A percentile compares a stretch with the other conserved stretches of the same genome.
These are phyloP conservation scores for Spea hammondii DNA, from an alignment of 2,797 vertebrate species.

Conservation along the genomic window DNA sequence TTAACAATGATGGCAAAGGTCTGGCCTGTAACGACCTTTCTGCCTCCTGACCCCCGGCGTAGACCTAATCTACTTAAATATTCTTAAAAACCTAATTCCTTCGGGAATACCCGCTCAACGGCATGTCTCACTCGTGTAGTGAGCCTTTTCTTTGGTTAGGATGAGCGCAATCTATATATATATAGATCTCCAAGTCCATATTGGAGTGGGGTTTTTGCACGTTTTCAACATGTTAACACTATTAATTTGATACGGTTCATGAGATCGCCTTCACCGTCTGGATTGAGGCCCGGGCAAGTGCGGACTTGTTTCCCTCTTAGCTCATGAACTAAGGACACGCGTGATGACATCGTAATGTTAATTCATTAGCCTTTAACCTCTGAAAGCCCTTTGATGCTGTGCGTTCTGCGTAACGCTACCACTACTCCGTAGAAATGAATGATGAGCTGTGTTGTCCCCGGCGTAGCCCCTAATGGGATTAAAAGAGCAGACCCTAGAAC, in stretches of 20 bases:
- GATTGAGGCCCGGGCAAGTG: constrained; percentile 13
- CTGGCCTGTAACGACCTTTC: not conserved
- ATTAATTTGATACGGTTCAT: too few species aligned
- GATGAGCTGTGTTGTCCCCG: too few species aligned
- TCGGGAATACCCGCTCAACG: constrained; percentile 5
- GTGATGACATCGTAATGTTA: constrained; percentile 34
- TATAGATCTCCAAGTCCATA: too few species aligned
- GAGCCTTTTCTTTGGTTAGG: constrained; percentile 14
- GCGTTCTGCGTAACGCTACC: not conserved
- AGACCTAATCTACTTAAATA: not conserved
- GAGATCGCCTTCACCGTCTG: too few species aligned
- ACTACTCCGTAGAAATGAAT: too few species aligned
- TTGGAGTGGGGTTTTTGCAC: too few species aligned
- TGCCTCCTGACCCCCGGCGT: not conserved
- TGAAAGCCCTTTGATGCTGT: constrained; percentile 28
- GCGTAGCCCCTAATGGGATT: too few species aligned
- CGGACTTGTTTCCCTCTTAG: constrained; percentile 48
- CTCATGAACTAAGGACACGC: constrained; percentile 24
- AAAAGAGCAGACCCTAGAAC: too few species aligned
- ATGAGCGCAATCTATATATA: too few species aligned
- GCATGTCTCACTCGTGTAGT: constrained; percentile 27
- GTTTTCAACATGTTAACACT: too few species aligned
- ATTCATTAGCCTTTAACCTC: constrained; percentile 43
- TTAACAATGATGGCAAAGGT: not conserved
- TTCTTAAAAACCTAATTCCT: constrained; percentile 7